These are phyloP conservation scores for Cryptus viduatorius DNA, from an alignment of 2,888 invertebrate genomes.

Conservation along the genomic window DNA sequence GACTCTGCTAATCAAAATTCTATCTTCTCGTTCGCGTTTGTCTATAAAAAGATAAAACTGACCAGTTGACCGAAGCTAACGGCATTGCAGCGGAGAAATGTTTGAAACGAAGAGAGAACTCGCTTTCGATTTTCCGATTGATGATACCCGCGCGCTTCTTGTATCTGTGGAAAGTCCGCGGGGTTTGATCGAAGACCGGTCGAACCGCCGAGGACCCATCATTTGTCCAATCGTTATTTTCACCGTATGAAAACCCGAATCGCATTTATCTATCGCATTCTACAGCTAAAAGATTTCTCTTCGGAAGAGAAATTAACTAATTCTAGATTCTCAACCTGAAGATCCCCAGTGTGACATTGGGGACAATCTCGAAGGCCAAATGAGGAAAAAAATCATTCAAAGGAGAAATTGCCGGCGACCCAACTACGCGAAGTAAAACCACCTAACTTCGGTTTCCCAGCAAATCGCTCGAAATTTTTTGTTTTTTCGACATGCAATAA, in stretches of 20 bases:
- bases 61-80: background rate
- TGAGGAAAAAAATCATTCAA: background rate
- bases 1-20: too few species aligned
- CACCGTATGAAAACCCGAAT: slow-evolving; percentile 52
- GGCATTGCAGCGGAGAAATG: slow-evolving; percentile 3
- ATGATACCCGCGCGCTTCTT: slow-evolving; percentile 16
- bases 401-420: slow-evolving; percentile 37
- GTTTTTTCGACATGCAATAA: too few species aligned
- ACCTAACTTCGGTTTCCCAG: too few species aligned
- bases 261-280: slow-evolving; percentile 35
- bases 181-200: slow-evolving; percentile 59
- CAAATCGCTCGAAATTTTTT: too few species aligned
- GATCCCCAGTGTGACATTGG: slow-evolving; percentile 29
- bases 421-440: background rate
- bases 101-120: slow-evolving; percentile 1
- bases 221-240: slow-evolving; percentile 50
- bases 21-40: too few species aligned
- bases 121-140: slow-evolving; percentile 51
- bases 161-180: slow-evolving; percentile 28
- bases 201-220: slow-evolving; percentile 43
- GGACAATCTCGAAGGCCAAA: slow-evolving; percentile 28
- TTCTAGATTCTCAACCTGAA: slow-evolving; percentile 48
- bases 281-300: slow-evolving; percentile 56
- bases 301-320: slow-evolving; percentile 55
- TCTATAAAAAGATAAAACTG: background rate